phyloP scores from a whole-genome alignment of 1,140 invertebrate genomes.

The Drosophila miranda region DNA sequence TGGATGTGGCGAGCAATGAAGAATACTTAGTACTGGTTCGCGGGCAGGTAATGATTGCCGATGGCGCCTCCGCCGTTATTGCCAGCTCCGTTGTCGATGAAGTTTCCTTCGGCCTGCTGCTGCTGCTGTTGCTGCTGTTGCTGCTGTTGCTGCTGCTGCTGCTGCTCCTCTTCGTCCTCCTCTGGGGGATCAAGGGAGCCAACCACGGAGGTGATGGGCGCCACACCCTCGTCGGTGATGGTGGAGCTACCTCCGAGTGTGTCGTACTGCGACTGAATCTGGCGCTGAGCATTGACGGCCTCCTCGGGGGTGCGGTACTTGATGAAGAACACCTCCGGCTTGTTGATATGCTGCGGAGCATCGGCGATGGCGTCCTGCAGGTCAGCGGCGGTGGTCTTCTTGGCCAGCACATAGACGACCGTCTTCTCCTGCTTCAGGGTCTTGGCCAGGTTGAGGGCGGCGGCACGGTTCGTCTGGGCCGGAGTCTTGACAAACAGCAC shows the following conservation, averaged over 20 bases:
- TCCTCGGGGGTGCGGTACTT: constrained; percentile 87
- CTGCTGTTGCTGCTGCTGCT: constrained; percentile 52
- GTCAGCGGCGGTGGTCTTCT: constrained; percentile 88
- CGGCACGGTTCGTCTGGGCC: constrained; percentile 86
- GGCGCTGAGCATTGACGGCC: constrained; percentile 73
- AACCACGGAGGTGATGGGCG: constrained; percentile 77
- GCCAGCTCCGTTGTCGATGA: constrained; percentile 39
- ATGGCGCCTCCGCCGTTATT: constrained; percentile 34
- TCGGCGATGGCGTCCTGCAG: constrained; percentile 91
- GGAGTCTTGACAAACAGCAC: constrained; percentile 94
- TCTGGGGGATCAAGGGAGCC: constrained; percentile 71
- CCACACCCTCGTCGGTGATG: constrained; percentile 78
- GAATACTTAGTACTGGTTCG: constrained; percentile 74
- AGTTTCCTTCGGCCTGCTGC: constrained; percentile 32
- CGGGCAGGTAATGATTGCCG: constrained; percentile 66
- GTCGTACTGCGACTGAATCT: constrained; percentile 81
- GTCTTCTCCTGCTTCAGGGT: constrained; percentile 91
- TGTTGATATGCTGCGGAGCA: constrained; percentile 83
- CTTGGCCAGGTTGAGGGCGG: constrained; percentile 86
- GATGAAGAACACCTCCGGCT: constrained; percentile 86
- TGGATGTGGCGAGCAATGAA: constrained; percentile 57
- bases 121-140: constrained; percentile 50
- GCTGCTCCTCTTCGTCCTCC: constrained; percentile 68
- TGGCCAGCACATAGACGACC: constrained; percentile 92
- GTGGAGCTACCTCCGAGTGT: constrained; percentile 72